Evolutionary conservation across 2,113 vertebrate genomes (phyloP).

Genomic region (Picathartes gymnocephalus): DNA sequence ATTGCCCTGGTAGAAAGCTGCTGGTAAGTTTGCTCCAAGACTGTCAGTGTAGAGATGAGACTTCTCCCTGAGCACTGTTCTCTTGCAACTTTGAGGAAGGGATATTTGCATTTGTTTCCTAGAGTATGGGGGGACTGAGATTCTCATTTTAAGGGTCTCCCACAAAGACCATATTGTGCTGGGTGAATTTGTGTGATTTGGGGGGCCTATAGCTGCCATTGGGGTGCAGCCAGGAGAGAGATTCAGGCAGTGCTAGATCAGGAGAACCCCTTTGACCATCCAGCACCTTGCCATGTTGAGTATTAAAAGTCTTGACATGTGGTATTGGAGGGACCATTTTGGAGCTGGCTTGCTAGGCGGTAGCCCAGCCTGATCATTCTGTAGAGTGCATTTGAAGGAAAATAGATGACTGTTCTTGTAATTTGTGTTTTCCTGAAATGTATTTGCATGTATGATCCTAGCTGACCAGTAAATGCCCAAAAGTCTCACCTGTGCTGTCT

Average conservation of each 20-base stretch:
- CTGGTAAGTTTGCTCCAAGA: neutral
- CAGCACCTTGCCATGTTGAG: neutral
- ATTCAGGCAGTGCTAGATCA: neutral
- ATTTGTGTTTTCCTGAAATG: neutral
- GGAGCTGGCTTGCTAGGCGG: neutral
- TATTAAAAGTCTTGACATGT: neutral
- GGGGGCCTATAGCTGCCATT: accelerated
- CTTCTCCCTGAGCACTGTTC: neutral
- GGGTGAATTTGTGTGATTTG: neutral
- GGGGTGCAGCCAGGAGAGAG: neutral
- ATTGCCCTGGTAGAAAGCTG: neutral
- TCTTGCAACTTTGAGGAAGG: neutral
- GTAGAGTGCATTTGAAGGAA: neutral
- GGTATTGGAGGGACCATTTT: neutral
- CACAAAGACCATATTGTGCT: neutral
- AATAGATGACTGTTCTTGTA: neutral
- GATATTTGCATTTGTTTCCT: neutral
- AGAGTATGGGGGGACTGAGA: neutral
- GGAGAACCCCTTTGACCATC: neutral
- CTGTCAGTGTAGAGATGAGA: neutral
- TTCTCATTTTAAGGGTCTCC: neutral
- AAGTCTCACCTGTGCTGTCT: neutral
- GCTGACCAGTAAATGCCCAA: neutral
- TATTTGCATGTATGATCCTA: neutral
- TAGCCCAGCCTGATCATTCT: neutral